phyloP scores from a whole-genome alignment of 2,797 vertebrate genomes.

The Parambassis ranga region DNA sequence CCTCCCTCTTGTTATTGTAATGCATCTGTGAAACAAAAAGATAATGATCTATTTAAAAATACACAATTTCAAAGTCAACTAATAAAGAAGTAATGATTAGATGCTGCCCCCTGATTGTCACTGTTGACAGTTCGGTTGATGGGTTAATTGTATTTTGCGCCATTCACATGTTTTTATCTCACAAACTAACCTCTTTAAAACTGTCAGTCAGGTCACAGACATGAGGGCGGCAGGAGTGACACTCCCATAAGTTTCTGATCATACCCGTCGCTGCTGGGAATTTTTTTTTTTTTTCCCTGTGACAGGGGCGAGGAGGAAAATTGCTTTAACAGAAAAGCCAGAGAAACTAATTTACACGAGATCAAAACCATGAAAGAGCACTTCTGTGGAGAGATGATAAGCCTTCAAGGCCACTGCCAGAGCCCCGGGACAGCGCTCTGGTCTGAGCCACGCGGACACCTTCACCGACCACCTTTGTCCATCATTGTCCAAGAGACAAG shows the following conservation, averaged over 20 bases:
- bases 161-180: slow-evolving; percentile 8
- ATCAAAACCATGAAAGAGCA: slow-evolving; percentile 78
- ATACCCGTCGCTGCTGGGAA: slow-evolving; percentile 45
- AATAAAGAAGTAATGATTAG: no score
- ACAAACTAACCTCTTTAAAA: neutral
- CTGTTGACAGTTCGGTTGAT: neutral
- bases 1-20: no score
- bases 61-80: no score
- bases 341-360: slow-evolving; percentile 75
- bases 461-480: slow-evolving; percentile 70
- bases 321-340: slow-evolving; percentile 65
- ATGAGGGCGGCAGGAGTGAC: slow-evolving; percentile 33
- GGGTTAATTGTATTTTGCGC: neutral
- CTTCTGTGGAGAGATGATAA: slow-evolving; percentile 80
- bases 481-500: slow-evolving; percentile 58
- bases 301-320: slow-evolving; percentile 47
- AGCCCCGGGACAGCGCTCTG: slow-evolving; percentile 55
- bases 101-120: neutral
- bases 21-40: no score
- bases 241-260: slow-evolving; percentile 54
- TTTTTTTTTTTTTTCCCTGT: no score
- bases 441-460: slow-evolving; percentile 57
- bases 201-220: slow-evolving; percentile 35
- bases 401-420: slow-evolving; percentile 67
- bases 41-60: no score